Percentiles rank a stretch among this genome's conserved stretches.
Conservation (phyloP, 30 jellyfish, hydroid and myxozoan species). For the Mastigias papua region DNA sequence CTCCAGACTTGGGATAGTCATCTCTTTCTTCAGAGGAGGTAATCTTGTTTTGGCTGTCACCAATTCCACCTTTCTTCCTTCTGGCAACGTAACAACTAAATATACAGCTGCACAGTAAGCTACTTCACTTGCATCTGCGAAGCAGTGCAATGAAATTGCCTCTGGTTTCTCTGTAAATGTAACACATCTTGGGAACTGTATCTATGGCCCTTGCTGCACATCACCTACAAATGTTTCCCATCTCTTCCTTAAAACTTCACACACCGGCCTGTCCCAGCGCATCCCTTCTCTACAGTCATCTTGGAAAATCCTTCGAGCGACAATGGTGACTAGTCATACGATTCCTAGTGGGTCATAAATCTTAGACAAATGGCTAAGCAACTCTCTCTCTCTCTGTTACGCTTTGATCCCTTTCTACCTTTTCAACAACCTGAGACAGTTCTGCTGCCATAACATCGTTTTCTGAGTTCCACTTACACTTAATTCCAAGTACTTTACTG, state of each 20-base stretch:
- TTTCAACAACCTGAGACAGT: constrained; percentile 30
- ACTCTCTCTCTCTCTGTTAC: constrained; percentile 21
- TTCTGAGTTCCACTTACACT: constrained; percentile 34
- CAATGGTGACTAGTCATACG: not conserved
- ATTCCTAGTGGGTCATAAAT: constrained; percentile 7
- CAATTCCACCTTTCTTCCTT: constrained; percentile 1
- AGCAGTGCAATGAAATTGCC: constrained; percentile 29
- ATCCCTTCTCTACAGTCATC: not conserved
- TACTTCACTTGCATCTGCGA: constrained; percentile 44
- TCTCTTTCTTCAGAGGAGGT: constrained; percentile 34
- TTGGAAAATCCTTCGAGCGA: constrained; percentile 2
- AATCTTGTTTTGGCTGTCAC: constrained; percentile 35
- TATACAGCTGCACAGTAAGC: constrained; percentile 48
- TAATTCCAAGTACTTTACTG: too few species aligned
- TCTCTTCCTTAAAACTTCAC: too few species aligned
- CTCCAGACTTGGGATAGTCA: constrained; percentile 35
- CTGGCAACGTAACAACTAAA: constrained; percentile 14
- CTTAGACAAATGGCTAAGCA: not conserved
- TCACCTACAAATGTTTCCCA: too few species aligned
- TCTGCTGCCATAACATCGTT: constrained; percentile 39
- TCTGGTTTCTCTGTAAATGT: constrained; percentile 23
- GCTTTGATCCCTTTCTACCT: not conserved
- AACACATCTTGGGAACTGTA: constrained; percentile 42
- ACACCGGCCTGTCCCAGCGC: not conserved
- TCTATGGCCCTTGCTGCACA: constrained; percentile 13